Base-by-base conservation (phyloP, 2,113 vertebrate species). In the Arizona elegans region DNA sequence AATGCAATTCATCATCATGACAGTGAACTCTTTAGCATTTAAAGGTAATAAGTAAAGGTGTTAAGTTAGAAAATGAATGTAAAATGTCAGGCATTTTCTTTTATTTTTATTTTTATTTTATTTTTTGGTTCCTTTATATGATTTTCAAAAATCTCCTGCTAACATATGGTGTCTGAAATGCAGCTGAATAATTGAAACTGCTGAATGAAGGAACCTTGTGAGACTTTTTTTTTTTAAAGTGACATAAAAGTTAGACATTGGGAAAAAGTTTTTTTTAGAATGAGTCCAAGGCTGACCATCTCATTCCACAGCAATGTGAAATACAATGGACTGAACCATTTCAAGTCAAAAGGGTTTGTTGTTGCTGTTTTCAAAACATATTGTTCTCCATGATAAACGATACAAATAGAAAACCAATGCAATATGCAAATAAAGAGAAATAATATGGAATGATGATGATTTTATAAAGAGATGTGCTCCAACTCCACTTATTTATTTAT, bases 121-220 rank as follows among this genome's bases (percentile, higher is more conserved):
- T 43, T 2, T 93, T 85, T 38, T 93, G 0, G 6, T 43, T 91
- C 62, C 90, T 94, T 43, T 26, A 3, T 62, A 3, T 91, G 87
- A 81, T 90, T 53, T 94, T 92, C 23, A 91, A 94, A 93, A 90
- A 12, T 21, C 7, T 90, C 38, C 53, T 70, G 85, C 62, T 94
- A 90, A 23, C 56, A 54, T 5, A 53, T 95, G 87, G 24, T 86
- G 92, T 47, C 12, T 94, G 53, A 89, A 75, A 91, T 93, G 62
- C n/a, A 59, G 21, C 91, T 92, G 93, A 70, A 92, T 7, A 19
- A 38, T 93, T 21, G 93, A 92, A 65, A 19, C 15, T 94, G 70
- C 56, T 93, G 65, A 43, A 85, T 92, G 94, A 89, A 19, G 88
- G 90, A 96, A 94, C 70, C 92, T 88, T 1, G 0, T 13, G 58